Conservation (phyloP, 2,888 invertebrate genomes). For the Linnaemya tessellans region DNA sequence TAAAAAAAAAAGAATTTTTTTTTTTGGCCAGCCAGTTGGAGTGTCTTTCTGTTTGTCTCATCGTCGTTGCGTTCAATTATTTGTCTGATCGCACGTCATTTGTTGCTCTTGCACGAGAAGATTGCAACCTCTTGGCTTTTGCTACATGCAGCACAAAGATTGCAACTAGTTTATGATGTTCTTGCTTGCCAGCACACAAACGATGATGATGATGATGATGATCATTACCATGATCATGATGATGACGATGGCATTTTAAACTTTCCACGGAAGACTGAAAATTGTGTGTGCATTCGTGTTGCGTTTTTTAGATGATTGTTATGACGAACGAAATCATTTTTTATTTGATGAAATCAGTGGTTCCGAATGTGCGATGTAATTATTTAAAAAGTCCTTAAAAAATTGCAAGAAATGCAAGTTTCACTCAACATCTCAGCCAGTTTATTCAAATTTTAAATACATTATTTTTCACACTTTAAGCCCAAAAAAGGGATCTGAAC, state of each 20-base stretch:
- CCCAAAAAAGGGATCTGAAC: not conserved
- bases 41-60: conserved; percentile 25
- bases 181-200: conserved; percentile 15
- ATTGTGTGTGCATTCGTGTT: not conserved
- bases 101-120: conserved; percentile 4
- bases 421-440: not conserved
- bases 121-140: conserved; percentile 38
- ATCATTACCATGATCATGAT: not conserved
- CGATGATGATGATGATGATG: not conserved
- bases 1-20: conserved; percentile 9
- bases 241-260: conserved; percentile 35
- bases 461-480: not conserved
- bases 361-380: conserved; percentile 26
- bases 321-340: conserved; percentile 38
- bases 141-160: conserved; percentile 7
- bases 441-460: not conserved
- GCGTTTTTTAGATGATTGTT: conserved; percentile 42
- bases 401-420: not conserved
- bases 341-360: not conserved
- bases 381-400: conserved; percentile 23
- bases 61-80: conserved; percentile 8
- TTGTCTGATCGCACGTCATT: conserved; percentile 47
- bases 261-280: conserved; percentile 31
- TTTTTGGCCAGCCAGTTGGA: not conserved
- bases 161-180: conserved; percentile 45